Evolutionary conservation across 2,888 invertebrate genomes (phyloP), one percentile per base, ranked within the genome.

Genomic region (Zonitis immaculata): DNA sequence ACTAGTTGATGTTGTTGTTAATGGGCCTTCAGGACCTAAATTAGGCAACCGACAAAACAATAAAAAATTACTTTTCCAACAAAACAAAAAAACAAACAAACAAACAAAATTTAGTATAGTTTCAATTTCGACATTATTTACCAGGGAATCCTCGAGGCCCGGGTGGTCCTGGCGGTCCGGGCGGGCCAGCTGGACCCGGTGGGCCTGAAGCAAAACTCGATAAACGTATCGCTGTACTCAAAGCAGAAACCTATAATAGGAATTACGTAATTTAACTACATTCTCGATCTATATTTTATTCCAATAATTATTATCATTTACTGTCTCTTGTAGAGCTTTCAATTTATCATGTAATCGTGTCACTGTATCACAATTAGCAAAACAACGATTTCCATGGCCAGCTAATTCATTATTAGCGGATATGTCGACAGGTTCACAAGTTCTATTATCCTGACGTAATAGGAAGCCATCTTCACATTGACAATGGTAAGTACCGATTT

Each of bases 331-430:
- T 14, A 84, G 73, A 39, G 74, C 73, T 61, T 79, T 79, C 45
- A 85, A 76, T 64, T 80, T 81, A 52, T 80, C 76, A 8, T 82
- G 79, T 20, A 85, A 70, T 73, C 81, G 78, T 32, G 78, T 73
- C n/a, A 84, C 80, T 0, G 82, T 82, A 63, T 83, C 83, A 66
- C 85, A 85, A 12, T 80, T 80, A 3, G 84, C 83, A 66, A 80
- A 83, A 66, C 85, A 85, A n/a, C 81, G 76, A 22, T 80, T 74
- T 39, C 73, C 78, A 1, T 80, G 28, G 74, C 79, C 56, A 74
- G 80, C 52, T 54, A 43, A 49, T 47, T 56, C 57, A 16, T 42
- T 22, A 43, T 20, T 35, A 14, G 8, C 42, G 39, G 52, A 46
- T 20, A 20, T 43, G 42, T 58, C 58, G 52, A 55, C 54, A 44